Conservation (phyloP, 2,888 invertebrate genomes). For the Melipona bicolor region DNA sequence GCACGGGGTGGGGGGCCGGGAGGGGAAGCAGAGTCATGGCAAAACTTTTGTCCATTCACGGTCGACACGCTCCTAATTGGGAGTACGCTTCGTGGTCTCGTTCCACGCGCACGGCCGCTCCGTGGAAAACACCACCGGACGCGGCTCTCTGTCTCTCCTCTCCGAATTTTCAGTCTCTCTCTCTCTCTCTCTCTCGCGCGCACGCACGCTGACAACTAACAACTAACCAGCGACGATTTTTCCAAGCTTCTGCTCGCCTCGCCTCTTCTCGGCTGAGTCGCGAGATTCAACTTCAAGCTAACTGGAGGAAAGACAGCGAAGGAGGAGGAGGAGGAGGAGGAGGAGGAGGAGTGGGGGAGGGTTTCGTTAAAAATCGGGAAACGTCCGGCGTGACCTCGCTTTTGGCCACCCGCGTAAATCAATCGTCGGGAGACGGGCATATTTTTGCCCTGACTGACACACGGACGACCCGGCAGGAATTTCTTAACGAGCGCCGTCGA, state of each 20-base stretch:
- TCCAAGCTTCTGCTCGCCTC: not conserved
- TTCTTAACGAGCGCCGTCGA: constrained; percentile 46
- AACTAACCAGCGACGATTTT: constrained; percentile 14
- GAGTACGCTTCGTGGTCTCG: constrained; percentile 76
- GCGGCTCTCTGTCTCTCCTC: constrained; percentile 30
- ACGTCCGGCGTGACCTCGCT: constrained; percentile 59
- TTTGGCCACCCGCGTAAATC: constrained; percentile 69
- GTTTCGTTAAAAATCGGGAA: constrained; percentile 65
- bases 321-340: too few relatives aligned
- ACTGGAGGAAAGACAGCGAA: too few relatives aligned
- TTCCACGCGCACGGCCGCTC: constrained; percentile 71
- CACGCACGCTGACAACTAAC: not conserved
- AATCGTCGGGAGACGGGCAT: constrained; percentile 58
- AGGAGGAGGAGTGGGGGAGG: not conserved
- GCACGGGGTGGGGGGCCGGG: constrained; percentile 44
- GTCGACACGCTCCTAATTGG: constrained; percentile 77
- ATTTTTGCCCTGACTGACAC: constrained; percentile 39
- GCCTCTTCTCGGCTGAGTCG: not conserved
- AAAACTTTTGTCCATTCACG: constrained; percentile 82
- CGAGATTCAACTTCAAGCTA: not conserved
- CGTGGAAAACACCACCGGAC: constrained; percentile 59
- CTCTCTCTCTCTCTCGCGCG: not conserved
- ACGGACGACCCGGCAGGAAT: constrained; percentile 30
- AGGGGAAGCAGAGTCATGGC: constrained; percentile 69
- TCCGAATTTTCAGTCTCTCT: constrained; percentile 33